Evolutionary conservation across 2,113 vertebrate genomes (phyloP), one percentile per base, ranked within the genome.

Genomic region (Desmodus rotundus): DNA sequence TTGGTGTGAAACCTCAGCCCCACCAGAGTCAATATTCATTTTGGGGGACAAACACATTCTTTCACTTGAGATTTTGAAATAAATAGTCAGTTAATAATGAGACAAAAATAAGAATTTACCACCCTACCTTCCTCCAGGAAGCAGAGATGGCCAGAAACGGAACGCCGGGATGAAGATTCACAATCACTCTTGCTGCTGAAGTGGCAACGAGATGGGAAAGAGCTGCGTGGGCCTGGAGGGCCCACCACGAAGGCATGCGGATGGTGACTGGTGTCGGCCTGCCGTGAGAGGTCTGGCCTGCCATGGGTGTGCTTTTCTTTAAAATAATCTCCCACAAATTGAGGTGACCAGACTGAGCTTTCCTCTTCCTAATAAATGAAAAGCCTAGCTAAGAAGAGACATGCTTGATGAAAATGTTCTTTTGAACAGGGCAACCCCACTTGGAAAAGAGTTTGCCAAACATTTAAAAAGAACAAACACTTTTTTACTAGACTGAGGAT

Each of bases 161-260:
- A 52, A 14, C 12, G 45, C 16, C 4, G 43, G 38, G 38, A 33
- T 33, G 76, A 65, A 91, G 24, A 47, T 9, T 63, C 24, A 9
- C 2, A 26, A n/a, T 76, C 5, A 43, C 1, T 16, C 17, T 24
- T 91, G 45, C 4, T 8, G 52, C 70, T 63, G 31, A 83, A 13
- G n/a, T 1, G 24, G 12, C 38, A 26, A 41, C n/a, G n/a, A 38
- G n/a, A n/a, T 5, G 3, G n/a, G 15, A 41, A 31, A 36, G 28
- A 56, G 10, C 6, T 43, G 24, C 7, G 5, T 2, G 0, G 14
- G n/a, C 41, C 28, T 20, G 41, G 28, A 54, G 11, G 56, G 43
- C 19, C 54, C 19, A 47, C 20, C 22, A 0, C 0, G 3, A 0
- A 2, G 4, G 2, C 0, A 0, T 36, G 3, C 2, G 20, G 24